Evolutionary conservation across 2,113 vertebrate species (phyloP).

Genomic region (Oxyura jamaicensis): DNA sequence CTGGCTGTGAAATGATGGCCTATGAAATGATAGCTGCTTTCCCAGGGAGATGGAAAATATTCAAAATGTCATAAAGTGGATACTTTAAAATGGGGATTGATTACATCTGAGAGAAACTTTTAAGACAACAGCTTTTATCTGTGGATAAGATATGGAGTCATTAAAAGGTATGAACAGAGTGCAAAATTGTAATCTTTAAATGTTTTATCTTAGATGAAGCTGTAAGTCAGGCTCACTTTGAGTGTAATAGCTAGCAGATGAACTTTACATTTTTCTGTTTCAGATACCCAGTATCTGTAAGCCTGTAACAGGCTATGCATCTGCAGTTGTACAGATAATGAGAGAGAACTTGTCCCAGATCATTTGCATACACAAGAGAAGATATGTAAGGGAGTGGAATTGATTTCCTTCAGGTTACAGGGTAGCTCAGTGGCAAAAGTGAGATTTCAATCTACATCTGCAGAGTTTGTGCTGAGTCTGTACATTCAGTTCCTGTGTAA

Average conservation of each 20-base stretch:
- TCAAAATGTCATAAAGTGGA: neutral
- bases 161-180: conserved; percentile 17
- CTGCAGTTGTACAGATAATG: neutral
- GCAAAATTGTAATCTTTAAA: conserved; percentile 13
- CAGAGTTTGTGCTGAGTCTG: neutral
- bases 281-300: neutral
- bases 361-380: neutral
- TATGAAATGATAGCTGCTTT: conserved; percentile 27
- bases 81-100: neutral
- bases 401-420: neutral
- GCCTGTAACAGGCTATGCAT: neutral
- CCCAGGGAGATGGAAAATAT: conserved; percentile 4
- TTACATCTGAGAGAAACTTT: neutral
- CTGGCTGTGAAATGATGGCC: conserved; percentile 21
- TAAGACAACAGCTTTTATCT: neutral
- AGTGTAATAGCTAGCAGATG: neutral
- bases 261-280: neutral
- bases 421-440: neutral
- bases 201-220: neutral
- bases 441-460: neutral
- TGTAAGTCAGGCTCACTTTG: neutral
- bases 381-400: neutral
- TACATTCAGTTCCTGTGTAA: fast-evolving
- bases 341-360: neutral
- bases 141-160: neutral